Base-by-base conservation (phyloP, 1,140 invertebrate species). In the Hormaphis cornu region DNA sequence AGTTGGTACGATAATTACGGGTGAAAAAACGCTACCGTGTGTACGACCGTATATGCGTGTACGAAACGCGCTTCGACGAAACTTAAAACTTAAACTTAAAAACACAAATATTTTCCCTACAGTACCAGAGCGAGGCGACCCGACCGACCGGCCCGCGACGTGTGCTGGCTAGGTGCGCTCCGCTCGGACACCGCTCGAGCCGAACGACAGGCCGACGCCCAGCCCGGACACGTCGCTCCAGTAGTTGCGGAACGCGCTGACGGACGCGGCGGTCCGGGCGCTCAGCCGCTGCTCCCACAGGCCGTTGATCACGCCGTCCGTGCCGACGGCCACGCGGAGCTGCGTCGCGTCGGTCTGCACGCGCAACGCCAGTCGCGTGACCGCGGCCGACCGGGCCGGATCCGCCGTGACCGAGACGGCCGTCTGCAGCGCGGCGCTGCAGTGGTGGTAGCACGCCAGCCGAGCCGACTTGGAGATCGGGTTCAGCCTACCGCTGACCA, bases 151-250 rank as follows among this genome's bases (percentile, higher is more conserved):
- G n/a, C n/a, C n/a, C n/a, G n/a, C n/a, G n/a, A n/a, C n/a, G n/a
- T n/a, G n/a, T n/a, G n/a, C n/a, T n/a, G n/a, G n/a, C n/a, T n/a
- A n/a, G n/a, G n/a, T n/a, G n/a, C n/a, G n/a, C n/a, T n/a, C n/a
- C n/a, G n/a, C n/a, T n/a, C n/a, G n/a, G n/a, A n/a, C n/a, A n/a
- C n/a, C n/a, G n/a, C n/a, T n/a, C n/a, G n/a, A 33, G 9, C 30
- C 53, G 53, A 56, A 56, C 18, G 53, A 56, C 53, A 56, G 20
- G 3, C 53, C 53, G 20, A 56, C n/a, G 5, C 53, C 53, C 30
- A 37, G 0, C 2, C 18, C 33, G 6, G 2, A 35, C 7, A 3
- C 9, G 6, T 22, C 16, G 3, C 12, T 0, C 12, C 8, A 4
- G 12, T 54, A 33, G 12, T 56, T 56, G 1, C 35, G 10, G 30